A percentile compares a stretch with the other conserved stretches of the same genome.
Conservation (phyloP, 2,797 vertebrate genomes). For the Sciurus vulgaris region DNA sequence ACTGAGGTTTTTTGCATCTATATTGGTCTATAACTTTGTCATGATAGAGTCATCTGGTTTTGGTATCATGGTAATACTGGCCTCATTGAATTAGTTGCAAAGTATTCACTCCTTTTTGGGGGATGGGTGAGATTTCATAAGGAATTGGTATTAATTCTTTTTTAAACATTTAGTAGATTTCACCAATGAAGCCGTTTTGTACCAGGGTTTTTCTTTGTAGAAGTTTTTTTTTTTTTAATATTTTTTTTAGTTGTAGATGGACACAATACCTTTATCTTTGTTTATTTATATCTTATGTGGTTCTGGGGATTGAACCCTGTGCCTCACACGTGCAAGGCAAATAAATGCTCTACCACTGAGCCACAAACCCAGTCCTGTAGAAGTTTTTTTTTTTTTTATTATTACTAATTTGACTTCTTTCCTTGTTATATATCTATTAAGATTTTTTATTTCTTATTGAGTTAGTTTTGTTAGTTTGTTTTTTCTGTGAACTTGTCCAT, state of each 20-base stretch:
- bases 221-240: neutral
- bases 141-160: neutral
- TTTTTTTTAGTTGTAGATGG: no score
- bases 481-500: neutral
- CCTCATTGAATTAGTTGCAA: neutral
- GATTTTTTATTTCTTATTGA: neutral
- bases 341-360: no score
- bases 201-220: neutral
- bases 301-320: no score
- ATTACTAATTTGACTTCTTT: neutral
- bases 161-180: constrained; percentile 33
- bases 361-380: neutral
- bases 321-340: no score
- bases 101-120: neutral
- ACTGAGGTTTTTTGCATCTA: neutral
- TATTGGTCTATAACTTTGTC: neutral
- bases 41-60: neutral
- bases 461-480: neutral
- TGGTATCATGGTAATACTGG: constrained; percentile 16
- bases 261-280: no score
- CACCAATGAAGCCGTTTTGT: neutral
- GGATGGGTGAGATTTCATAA: neutral
- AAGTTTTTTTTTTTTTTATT: neutral
- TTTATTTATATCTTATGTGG: no score
- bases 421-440: neutral